phyloP scores from a whole-genome alignment of 2,797 vertebrate genomes.

The Sparidentex hasta region DNA sequence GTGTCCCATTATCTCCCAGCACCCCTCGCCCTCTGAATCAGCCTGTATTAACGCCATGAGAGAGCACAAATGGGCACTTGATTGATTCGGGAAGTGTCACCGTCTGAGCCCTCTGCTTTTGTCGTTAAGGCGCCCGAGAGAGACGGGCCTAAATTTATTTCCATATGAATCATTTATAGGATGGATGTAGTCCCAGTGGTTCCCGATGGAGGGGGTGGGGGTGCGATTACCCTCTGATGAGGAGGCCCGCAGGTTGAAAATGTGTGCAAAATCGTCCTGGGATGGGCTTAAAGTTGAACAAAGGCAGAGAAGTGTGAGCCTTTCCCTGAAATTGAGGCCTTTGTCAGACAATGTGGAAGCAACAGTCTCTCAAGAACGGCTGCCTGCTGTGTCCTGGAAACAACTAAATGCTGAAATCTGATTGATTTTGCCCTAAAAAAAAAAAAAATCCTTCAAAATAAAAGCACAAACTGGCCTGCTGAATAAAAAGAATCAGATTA shows the following conservation, averaged over 20 bases:
- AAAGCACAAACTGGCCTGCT: conserved; percentile 14
- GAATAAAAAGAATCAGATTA: background rate
- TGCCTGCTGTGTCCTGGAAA: background rate
- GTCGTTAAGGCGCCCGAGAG: conserved; percentile 50
- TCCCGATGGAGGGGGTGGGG: conserved; percentile 29
- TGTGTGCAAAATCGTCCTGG: background rate
- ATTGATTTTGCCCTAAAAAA: background rate
- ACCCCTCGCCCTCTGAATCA: conserved; percentile 40
- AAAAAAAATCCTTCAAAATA: conserved; percentile 10
- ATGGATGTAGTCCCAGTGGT: conserved; percentile 70
- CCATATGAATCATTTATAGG: conserved; percentile 90
- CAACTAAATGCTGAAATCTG: background rate
- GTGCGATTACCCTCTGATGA: conserved; percentile 42
- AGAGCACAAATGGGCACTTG: conserved; percentile 38
- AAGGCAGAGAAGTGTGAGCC: background rate
- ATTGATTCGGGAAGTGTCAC: conserved; percentile 61
- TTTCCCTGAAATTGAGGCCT: background rate
- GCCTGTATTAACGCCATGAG: conserved; percentile 36
- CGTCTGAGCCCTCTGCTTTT: conserved; percentile 46
- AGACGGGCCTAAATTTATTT: conserved; percentile 78
- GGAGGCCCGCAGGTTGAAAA: conserved; percentile 22
- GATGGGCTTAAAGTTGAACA: conserved; percentile 38
- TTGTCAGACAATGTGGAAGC: too few relatives aligned
- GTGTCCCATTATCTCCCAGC: conserved; percentile 52
- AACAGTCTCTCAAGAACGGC: background rate